Percentiles rank a stretch among this genome's conserved stretches.
phyloP scores from a whole-genome alignment of 2,888 invertebrate genomes.

The Meganola albula region DNA sequence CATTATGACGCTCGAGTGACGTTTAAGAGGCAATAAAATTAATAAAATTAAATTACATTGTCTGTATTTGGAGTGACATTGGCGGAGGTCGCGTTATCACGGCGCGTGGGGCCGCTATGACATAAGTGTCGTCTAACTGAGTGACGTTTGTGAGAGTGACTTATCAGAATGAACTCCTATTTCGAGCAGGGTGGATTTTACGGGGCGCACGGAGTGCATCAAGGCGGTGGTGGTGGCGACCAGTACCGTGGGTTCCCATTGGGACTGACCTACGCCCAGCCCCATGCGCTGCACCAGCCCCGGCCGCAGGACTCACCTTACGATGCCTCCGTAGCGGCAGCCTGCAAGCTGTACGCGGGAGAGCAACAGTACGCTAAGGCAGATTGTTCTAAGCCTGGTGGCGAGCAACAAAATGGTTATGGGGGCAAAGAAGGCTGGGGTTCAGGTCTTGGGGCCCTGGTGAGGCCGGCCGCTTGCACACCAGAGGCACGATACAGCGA shows the following conservation, averaged over 20 bases:
- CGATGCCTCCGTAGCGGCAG: slow-evolving; percentile 92
- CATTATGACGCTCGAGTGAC: slow-evolving; percentile 77
- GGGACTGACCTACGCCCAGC: slow-evolving; percentile 90
- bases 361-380: slow-evolving; percentile 83
- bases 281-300: slow-evolving; percentile 86
- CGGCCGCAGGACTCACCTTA: slow-evolving; percentile 94
- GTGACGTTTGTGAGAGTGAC: slow-evolving; percentile 70
- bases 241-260: slow-evolving; percentile 92
- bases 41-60: slow-evolving; percentile 70
- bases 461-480: slow-evolving; percentile 92
- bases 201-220: slow-evolving; percentile 90
- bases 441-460: slow-evolving; percentile 81
- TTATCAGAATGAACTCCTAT: slow-evolving; percentile 92
- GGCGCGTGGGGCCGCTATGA: slow-evolving; percentile 70
- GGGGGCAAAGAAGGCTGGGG: slow-evolving; percentile 85
- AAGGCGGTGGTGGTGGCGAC: slow-evolving; percentile 85
- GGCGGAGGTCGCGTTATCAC: slow-evolving; percentile 72
- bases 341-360: slow-evolving; percentile 88
- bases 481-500: slow-evolving; percentile 92
- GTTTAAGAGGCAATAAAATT: slow-evolving; percentile 77
- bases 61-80: slow-evolving; percentile 66
- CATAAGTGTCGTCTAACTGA: slow-evolving; percentile 67
- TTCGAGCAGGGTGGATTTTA: slow-evolving; percentile 98
- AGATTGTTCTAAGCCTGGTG: slow-evolving; percentile 85
- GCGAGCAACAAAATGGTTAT: slow-evolving; percentile 82